Evolutionary conservation across 1,140 invertebrate genomes (phyloP).

Genomic region (Drosophila novamexicana): DNA sequence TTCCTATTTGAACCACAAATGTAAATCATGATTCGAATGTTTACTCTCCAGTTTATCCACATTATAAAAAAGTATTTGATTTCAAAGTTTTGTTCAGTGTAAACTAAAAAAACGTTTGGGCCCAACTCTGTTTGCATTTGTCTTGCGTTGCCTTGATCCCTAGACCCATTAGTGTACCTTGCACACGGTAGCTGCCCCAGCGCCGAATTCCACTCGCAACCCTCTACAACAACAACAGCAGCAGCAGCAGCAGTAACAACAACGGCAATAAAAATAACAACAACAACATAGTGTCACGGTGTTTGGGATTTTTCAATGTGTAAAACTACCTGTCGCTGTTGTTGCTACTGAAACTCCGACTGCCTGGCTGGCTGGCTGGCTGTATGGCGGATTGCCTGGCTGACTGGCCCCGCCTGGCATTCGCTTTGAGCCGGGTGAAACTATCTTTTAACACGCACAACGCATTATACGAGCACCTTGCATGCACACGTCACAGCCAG

Average conservation of each 20-base stretch:
- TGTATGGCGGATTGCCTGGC: conserved; percentile 17
- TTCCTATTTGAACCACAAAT: not conserved
- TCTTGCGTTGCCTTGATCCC: conserved; percentile 78
- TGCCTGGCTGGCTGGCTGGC: conserved; percentile 3
- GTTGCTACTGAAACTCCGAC: conserved; percentile 51
- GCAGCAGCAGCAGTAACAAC: conserved; percentile 12
- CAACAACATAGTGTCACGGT: conserved; percentile 61
- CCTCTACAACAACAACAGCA: conserved; percentile 31
- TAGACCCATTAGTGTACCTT: conserved; percentile 68
- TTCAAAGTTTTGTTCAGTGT: conserved; percentile 4
- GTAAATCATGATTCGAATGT: too few relatives aligned
- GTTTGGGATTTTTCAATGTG: conserved; percentile 82
- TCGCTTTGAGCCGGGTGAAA: conserved; percentile 72
- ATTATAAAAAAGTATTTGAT: too few relatives aligned
- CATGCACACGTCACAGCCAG: conserved; percentile 67
- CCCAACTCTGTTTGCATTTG: conserved; percentile 76
- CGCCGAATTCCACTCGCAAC: conserved; percentile 42
- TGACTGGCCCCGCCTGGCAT: conserved; percentile 47
- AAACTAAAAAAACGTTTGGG: conserved; percentile 40
- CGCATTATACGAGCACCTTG: conserved; percentile 82
- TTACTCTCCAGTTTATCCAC: too few relatives aligned
- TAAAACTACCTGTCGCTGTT: conserved; percentile 80
- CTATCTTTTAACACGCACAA: conserved; percentile 83
- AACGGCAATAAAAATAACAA: conserved; percentile 21
- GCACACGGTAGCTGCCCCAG: conserved; percentile 45